These are phyloP conservation scores for Maniola jurtina DNA, from an alignment of 1,140 invertebrate species.

Conservation along the genomic window DNA sequence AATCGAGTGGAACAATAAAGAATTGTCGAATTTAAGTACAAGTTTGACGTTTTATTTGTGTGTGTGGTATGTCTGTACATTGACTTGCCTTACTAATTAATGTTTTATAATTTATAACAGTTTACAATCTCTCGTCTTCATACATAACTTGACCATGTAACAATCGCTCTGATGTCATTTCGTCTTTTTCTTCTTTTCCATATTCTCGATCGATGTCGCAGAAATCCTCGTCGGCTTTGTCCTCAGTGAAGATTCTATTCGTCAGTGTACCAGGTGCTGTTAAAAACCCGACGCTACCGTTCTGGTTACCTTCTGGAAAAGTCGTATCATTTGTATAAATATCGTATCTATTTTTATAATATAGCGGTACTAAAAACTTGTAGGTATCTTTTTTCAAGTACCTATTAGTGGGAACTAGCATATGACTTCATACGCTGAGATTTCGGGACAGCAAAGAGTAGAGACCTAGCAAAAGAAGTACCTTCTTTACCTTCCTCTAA, in stretches of 20 bases:
- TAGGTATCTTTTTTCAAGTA: no score
- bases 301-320: conserved; percentile 19
- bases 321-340: neutral
- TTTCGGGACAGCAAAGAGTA: no score
- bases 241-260: conserved; percentile 5
- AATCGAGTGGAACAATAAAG: no score
- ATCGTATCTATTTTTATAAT: neutral
- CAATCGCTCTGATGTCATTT: conserved; percentile 8
- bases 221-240: neutral
- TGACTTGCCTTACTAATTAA: no score
- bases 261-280: conserved; percentile 45
- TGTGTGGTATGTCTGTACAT: no score
- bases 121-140: conserved; percentile 14
- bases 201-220: neutral
- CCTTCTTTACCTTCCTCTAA: no score
- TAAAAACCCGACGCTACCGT: conserved; percentile 45
- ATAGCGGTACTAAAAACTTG: no score
- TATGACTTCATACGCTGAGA: no score
- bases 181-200: neutral
- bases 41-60: no score
- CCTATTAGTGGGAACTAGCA: no score
- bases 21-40: no score
- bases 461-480: no score
- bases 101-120: neutral
- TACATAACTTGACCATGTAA: conserved; percentile 17